Conservation (phyloP, 2,113 vertebrate genomes). For the Saguinus midas region DNA sequence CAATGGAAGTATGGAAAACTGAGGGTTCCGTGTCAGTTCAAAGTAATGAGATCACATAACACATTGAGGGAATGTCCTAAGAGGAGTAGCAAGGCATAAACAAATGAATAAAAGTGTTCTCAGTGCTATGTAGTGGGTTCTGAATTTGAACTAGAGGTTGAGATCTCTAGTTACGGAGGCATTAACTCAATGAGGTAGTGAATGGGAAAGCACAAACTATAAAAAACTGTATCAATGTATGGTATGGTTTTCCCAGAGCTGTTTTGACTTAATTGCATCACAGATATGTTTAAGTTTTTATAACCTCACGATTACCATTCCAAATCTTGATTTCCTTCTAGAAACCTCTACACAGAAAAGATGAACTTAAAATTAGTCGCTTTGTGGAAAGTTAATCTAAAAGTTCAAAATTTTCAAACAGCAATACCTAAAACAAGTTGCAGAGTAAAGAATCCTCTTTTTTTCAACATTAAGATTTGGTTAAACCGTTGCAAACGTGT, state of each 20-base stretch:
- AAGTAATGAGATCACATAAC: not conserved
- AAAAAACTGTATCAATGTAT: not conserved
- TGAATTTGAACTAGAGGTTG: not conserved
- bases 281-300: not conserved
- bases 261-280: not conserved
- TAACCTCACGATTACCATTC: not conserved
- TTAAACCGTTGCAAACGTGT: slow-evolving; percentile 32
- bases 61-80: not conserved
- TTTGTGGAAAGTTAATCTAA: not conserved
- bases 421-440: slow-evolving; percentile 37
- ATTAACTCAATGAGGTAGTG: not conserved
- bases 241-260: not conserved
- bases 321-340: not conserved
- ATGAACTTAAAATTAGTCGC: not conserved
- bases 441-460: not conserved
- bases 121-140: not conserved
- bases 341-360: slow-evolving; percentile 7
- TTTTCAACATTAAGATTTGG: not conserved
- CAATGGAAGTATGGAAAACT: not conserved
- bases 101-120: not conserved
- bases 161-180: not conserved
- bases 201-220: not conserved
- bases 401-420: slow-evolving; percentile 1
- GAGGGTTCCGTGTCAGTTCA: not conserved
- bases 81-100: not conserved